phyloP scores from a whole-genome alignment of 2,888 invertebrate genomes.

The Drosophila nr. medialis region DNA sequence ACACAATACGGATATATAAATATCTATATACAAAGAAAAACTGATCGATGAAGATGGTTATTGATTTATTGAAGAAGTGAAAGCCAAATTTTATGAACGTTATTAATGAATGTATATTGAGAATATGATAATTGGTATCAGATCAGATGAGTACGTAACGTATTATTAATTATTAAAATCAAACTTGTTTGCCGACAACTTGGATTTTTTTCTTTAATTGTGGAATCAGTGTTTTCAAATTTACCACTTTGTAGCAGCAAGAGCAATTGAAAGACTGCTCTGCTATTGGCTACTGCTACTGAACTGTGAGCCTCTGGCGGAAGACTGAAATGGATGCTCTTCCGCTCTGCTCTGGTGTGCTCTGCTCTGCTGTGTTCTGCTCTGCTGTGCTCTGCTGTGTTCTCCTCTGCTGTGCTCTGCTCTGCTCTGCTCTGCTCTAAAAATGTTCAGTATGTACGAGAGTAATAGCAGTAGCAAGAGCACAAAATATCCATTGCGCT shows the following conservation, averaged over 20 bases:
- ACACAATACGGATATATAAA: constrained; percentile 33
- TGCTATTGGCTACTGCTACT: background rate
- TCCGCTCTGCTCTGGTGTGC: too few relatives aligned
- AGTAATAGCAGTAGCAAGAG: background rate
- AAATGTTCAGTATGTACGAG: background rate
- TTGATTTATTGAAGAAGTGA: constrained; percentile 52
- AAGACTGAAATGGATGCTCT: background rate
- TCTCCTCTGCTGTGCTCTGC: too few relatives aligned
- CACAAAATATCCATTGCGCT: background rate
- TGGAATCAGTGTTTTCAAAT: background rate
- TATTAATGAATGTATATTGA: constrained; percentile 49
- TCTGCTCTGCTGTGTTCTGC: too few relatives aligned
- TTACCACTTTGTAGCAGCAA: background rate
- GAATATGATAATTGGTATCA: constrained; percentile 30
- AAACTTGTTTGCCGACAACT: constrained; percentile 66
- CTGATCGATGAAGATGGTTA: constrained; percentile 20
- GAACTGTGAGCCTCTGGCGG: background rate
- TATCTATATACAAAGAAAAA: constrained; percentile 25
- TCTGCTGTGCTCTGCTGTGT: too few relatives aligned
- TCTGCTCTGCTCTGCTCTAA: too few relatives aligned
- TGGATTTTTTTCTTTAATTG: background rate
- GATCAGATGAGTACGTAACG: constrained; percentile 41
- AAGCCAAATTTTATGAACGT: constrained; percentile 74
- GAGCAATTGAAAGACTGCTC: background rate
- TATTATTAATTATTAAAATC: constrained; percentile 70